Percentiles rank a stretch among this genome's conserved stretches.
These are phyloP conservation scores for Thera obeliscata DNA, from an alignment of 2,888 invertebrate genomes.

Conservation along the genomic window DNA sequence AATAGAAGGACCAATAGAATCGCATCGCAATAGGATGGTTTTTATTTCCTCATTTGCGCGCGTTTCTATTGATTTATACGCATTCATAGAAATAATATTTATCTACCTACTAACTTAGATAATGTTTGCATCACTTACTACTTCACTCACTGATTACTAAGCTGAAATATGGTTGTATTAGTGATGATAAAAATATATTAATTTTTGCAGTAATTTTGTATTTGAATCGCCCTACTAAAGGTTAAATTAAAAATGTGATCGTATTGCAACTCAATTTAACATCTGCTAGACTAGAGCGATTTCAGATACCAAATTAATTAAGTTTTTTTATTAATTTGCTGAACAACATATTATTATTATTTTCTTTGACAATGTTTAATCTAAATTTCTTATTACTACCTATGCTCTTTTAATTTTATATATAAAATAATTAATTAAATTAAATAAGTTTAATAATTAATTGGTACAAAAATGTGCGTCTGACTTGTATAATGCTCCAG, in stretches of 20 bases:
- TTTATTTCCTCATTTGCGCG: not conserved
- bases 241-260: not conserved
- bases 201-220: constrained; percentile 4
- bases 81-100: too few species aligned
- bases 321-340: too few species aligned
- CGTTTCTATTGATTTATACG: constrained; percentile 1
- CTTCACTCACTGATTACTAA: not conserved
- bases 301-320: constrained; percentile 7
- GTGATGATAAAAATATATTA: constrained; percentile 3
- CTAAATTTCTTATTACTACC: too few species aligned
- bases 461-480: not conserved
- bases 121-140: too few species aligned
- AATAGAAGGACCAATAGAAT: constrained; percentile 1
- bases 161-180: constrained; percentile 23
- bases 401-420: too few species aligned
- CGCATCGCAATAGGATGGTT: not conserved
- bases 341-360: too few species aligned
- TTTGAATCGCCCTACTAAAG: not conserved
- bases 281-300: not conserved
- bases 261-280: not conserved
- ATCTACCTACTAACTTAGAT: too few species aligned
- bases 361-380: constrained; percentile 15
- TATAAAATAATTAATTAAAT: too few species aligned
- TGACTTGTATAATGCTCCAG: too few species aligned
- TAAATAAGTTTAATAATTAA: not conserved